Base-by-base conservation (phyloP, 2,113 vertebrate species). In the Pantherophis guttatus region DNA sequence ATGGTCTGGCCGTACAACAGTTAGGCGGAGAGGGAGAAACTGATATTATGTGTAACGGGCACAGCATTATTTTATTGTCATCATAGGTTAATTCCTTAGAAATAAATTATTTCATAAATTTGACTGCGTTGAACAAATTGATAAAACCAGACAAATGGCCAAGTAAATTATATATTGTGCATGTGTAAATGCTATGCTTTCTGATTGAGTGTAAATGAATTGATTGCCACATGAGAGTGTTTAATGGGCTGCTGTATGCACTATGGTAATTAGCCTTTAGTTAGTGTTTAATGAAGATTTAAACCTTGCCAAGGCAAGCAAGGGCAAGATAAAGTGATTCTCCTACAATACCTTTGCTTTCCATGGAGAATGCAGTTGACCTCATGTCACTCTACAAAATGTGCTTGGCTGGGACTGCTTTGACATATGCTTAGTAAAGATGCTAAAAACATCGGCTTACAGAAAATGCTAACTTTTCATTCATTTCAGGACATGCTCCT, bases 391-490 rank as follows among this genome's bases (percentile, higher is more conserved):
- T n/a, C 81, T 3, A 70, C 62, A 90, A 87, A 92, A 90, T 75
- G 39, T 90, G 58, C 59, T 88, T 59, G 33, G 26, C 53, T 26
- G 59, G 52, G 54, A 29, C 58, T 75, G 58, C 81, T 53, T 87
- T 92, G 90, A 87, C n/a, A 90, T 55, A 65, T 44, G 26, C 91
- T 90, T 94, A 91, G 21, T n/a, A 91, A 95, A 96, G 93, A 11
- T 75, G 93, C 94, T 89, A 57, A 21, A 93, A 26, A 90, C 48
- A 89, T 90, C 33, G 13, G 11, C 24, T 55, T 48, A 62, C 75
- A 93, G 88, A 93, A 90, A 58, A 85, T 17, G 13, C 8, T 87
- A 70, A 65, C 48, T 65, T 90, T 62, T 87, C 48, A 90, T 57
- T 94, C 52, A 86, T 54, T 52, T 50, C 59, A 86, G 62, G 48